These are phyloP conservation scores for Glareola pratincola DNA, from an alignment of 2,113 vertebrate species.

Conservation along the genomic window DNA sequence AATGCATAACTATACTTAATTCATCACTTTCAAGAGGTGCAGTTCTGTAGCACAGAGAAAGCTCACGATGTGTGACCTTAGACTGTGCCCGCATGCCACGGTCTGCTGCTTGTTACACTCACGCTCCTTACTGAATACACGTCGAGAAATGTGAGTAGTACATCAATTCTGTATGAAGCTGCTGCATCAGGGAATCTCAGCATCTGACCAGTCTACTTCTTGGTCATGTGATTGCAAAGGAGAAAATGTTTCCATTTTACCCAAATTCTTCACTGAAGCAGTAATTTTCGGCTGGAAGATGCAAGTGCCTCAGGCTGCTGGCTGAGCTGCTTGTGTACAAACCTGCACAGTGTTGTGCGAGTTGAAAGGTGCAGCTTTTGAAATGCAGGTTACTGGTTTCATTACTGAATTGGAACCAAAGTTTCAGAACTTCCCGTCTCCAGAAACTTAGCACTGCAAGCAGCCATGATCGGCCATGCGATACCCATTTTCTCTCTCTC, in stretches of 20 bases:
- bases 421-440: background rate
- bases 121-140: background rate
- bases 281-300: background rate
- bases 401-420: background rate
- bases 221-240: background rate
- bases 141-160: background rate
- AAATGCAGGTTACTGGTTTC: background rate
- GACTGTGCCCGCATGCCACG: background rate
- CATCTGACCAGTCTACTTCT: background rate
- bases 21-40: background rate
- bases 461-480: fast-evolving
- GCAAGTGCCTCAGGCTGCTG: background rate
- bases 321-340: background rate
- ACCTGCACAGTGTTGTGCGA: background rate
- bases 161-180: slow-evolving; percentile 30
- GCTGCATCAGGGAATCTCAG: background rate
- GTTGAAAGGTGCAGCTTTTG: background rate
- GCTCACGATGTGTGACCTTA: background rate
- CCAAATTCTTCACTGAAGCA: background rate
- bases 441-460: background rate
- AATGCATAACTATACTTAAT: background rate
- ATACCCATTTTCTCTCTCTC: too few species aligned
- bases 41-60: background rate
- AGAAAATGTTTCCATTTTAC: background rate
- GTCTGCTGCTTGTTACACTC: background rate